A percentile compares a stretch with the other conserved stretches of the same genome.
phyloP scores from a whole-genome alignment of 1,140 invertebrate species.

The Brachionus paranguensis region DNA sequence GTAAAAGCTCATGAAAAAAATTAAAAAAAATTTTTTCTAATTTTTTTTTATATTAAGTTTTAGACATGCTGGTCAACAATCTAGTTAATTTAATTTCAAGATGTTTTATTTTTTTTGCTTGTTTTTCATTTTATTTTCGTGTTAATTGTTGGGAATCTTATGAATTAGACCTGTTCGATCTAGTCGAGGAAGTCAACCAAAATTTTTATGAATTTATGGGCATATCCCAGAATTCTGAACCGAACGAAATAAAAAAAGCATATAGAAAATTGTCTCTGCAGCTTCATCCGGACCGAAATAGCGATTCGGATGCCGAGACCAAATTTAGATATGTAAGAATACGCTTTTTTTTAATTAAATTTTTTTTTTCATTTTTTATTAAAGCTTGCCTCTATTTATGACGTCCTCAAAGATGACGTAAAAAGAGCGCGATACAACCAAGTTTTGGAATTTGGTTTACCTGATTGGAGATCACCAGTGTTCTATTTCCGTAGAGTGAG shows the following conservation, averaged over 20 bases:
- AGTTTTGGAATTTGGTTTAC: slow-evolving; percentile 82
- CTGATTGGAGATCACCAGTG: slow-evolving; percentile 87
- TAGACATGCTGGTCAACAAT: background rate
- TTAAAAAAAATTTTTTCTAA: background rate
- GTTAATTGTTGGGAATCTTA: slow-evolving; percentile 68
- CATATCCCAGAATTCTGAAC: slow-evolving; percentile 71
- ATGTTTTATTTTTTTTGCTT: background rate
- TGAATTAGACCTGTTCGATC: slow-evolving; percentile 87
- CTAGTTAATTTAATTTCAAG: background rate
- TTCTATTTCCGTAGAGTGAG: slow-evolving; percentile 90
- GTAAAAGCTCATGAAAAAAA: background rate
- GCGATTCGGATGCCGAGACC: slow-evolving; percentile 77
- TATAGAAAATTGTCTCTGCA: slow-evolving; percentile 79
- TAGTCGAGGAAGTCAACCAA: slow-evolving; percentile 80
- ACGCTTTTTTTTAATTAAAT: slow-evolving; percentile 21
- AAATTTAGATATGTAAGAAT: slow-evolving; percentile 76
- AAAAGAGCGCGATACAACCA: slow-evolving; percentile 70
- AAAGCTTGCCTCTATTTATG: slow-evolving; percentile 80
- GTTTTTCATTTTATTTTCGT: background rate
- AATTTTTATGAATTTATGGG: slow-evolving; percentile 89
- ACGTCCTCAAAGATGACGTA: slow-evolving; percentile 79
- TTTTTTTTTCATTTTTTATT: slow-evolving; percentile 44
- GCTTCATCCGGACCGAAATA: slow-evolving; percentile 90
- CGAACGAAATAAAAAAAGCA: slow-evolving; percentile 75
- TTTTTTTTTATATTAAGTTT: background rate